A percentile compares a stretch with the other conserved stretches of the same genome.
These are phyloP conservation scores for Phytoseiulus persimilis DNA, from an alignment of 2,888 invertebrate species.

Conservation along the genomic window DNA sequence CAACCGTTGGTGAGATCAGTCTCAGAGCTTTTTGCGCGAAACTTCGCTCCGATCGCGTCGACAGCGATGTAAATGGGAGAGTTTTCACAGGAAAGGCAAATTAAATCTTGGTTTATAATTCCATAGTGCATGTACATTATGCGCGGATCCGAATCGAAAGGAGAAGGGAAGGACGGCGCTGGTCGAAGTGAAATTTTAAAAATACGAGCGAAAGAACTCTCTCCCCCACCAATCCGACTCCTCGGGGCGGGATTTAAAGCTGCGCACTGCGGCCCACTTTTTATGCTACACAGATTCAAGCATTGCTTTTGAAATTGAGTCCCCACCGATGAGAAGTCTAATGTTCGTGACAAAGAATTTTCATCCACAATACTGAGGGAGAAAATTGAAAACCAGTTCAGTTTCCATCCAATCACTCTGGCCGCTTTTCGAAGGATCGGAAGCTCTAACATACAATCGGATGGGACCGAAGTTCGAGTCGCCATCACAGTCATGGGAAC, in stretches of 20 bases:
- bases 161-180: neutral
- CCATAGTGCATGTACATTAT: neutral
- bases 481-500: too few relatives aligned
- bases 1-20: too few relatives aligned
- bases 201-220: neutral
- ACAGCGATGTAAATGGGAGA: too few relatives aligned
- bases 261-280: neutral
- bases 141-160: neutral
- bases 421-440: too few relatives aligned
- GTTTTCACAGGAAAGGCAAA: neutral
- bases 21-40: too few relatives aligned
- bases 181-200: neutral
- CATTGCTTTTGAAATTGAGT: neutral
- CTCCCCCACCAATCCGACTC: neutral
- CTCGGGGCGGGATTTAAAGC: neutral
- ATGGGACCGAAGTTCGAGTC: too few relatives aligned
- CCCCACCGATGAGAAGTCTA: neutral
- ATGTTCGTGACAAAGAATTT: too few relatives aligned
- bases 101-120: neutral
- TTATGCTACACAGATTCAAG: neutral
- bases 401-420: too few relatives aligned
- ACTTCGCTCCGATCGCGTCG: too few relatives aligned
- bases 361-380: too few relatives aligned
- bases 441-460: too few relatives aligned
- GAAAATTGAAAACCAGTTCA: too few relatives aligned